These are phyloP conservation scores for Hyaena hyaena DNA, from an alignment of 2,113 vertebrate species.

Conservation along the genomic window DNA sequence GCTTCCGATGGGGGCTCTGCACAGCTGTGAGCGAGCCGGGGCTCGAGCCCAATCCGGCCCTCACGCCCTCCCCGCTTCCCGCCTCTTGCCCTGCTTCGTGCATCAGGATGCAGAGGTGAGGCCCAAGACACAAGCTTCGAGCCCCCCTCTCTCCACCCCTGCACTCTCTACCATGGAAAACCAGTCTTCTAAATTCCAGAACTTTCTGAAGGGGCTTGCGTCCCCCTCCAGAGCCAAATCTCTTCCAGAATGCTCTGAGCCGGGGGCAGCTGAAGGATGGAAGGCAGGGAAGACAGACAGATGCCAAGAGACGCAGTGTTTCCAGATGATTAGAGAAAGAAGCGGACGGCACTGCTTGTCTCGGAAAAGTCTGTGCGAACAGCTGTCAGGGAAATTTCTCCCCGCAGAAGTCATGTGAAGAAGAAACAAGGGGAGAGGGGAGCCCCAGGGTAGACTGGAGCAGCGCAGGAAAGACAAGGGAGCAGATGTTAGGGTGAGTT, in stretches of 20 bases:
- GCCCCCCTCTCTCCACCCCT: neutral
- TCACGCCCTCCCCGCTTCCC: fast-evolving
- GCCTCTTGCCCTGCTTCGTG: fast-evolving
- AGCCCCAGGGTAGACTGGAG: neutral
- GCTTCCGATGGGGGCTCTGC: neutral
- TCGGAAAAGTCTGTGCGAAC: neutral
- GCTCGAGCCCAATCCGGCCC: fast-evolving
- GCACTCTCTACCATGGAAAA: fast-evolving
- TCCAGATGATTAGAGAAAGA: neutral
- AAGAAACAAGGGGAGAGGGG: neutral
- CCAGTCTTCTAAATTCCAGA: neutral
- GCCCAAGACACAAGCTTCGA: neutral
- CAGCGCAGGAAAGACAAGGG: fast-evolving
- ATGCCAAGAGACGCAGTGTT: neutral
- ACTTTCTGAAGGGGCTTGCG: neutral
- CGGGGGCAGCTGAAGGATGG: neutral
- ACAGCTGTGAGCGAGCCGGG: fast-evolving
- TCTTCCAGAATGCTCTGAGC: neutral
- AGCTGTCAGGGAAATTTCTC: neutral
- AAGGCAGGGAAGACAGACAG: neutral
- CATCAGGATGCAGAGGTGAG: fast-evolving
- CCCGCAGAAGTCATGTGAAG: neutral
- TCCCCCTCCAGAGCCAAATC: neutral
- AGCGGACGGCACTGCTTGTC: fast-evolving
- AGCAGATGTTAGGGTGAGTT: fast-evolving